These are phyloP conservation scores for Petrophora chlorosata DNA, from an alignment of 2,888 invertebrate genomes.

Conservation along the genomic window DNA sequence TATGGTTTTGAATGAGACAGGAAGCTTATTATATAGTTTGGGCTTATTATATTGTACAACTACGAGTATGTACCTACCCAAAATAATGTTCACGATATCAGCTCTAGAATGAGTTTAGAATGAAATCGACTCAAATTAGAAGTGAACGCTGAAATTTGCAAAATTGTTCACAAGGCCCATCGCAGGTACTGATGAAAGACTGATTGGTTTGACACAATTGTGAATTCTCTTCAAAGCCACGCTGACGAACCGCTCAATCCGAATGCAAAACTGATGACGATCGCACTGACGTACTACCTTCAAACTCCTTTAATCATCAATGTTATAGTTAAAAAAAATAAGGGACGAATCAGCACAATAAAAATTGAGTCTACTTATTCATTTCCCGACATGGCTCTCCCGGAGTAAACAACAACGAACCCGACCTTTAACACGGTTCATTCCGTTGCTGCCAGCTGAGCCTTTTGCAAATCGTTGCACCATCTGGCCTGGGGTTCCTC, in stretches of 20 bases:
- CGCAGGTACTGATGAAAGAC: slow-evolving; percentile 41
- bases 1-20: too few relatives aligned
- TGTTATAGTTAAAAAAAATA: too few relatives aligned
- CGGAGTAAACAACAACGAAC: slow-evolving; percentile 19
- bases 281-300: background rate
- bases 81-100: too few relatives aligned
- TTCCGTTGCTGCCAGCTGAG: slow-evolving; percentile 25
- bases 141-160: background rate
- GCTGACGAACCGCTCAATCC: slow-evolving; percentile 46
- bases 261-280: slow-evolving; percentile 15
- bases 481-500: slow-evolving; percentile 15
- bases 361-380: slow-evolving; percentile 1
- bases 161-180: slow-evolving; percentile 1
- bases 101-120: too few relatives aligned
- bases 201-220: slow-evolving; percentile 55
- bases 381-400: slow-evolving; percentile 1
- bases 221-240: slow-evolving; percentile 38
- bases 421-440: slow-evolving; percentile 13
- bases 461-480: slow-evolving; percentile 23
- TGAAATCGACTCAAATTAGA: background rate
- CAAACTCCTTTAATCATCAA: background rate
- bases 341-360: too few relatives aligned
- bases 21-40: too few relatives aligned
- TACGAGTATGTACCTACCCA: too few relatives aligned
- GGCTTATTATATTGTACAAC: too few relatives aligned